Evolutionary conservation across 2,797 vertebrate genomes (phyloP).

Genomic region (Toxotes lorentzi): DNA sequence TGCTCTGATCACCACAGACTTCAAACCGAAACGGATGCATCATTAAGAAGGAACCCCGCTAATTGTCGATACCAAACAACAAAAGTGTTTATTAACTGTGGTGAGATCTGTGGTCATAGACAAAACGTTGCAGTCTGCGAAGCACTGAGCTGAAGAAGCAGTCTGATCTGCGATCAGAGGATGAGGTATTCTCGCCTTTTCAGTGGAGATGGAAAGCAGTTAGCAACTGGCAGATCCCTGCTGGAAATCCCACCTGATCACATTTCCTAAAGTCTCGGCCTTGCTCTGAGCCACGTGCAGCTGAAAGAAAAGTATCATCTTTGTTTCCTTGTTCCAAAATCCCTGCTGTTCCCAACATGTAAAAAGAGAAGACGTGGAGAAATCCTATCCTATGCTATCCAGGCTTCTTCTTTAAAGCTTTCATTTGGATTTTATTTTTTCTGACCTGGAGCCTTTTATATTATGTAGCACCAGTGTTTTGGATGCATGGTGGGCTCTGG

Average conservation of each 20-base stretch:
- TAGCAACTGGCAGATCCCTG: constrained; percentile 36
- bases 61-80: constrained; percentile 21
- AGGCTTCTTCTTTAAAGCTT: constrained; percentile 28
- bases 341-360: constrained; percentile 40
- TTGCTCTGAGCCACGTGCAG: constrained; percentile 21
- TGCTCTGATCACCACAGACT: constrained; percentile 13
- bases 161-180: constrained; percentile 29
- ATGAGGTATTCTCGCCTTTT: constrained; percentile 13
- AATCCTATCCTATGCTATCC: constrained; percentile 24
- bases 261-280: constrained; percentile 28
- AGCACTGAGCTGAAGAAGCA: not conserved
- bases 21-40: constrained; percentile 12
- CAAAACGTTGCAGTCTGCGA: not conserved
- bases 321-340: constrained; percentile 39
- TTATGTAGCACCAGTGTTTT: constrained; percentile 29
- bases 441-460: constrained; percentile 46
- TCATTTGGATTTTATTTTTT: constrained; percentile 46
- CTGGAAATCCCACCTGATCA: constrained; percentile 35
- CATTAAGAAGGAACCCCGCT: constrained; percentile 25
- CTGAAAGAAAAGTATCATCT: constrained; percentile 30
- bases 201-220: constrained; percentile 16
- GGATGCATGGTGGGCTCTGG: constrained; percentile 14
- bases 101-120: not conserved
- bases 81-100: constrained; percentile 1
- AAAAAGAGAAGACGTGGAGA: constrained; percentile 19